A percentile compares a stretch with the other conserved stretches of the same genome.
These are phyloP conservation scores for Tinamus major DNA, from an alignment of 2,797 vertebrate genomes.

Conservation along the genomic window DNA sequence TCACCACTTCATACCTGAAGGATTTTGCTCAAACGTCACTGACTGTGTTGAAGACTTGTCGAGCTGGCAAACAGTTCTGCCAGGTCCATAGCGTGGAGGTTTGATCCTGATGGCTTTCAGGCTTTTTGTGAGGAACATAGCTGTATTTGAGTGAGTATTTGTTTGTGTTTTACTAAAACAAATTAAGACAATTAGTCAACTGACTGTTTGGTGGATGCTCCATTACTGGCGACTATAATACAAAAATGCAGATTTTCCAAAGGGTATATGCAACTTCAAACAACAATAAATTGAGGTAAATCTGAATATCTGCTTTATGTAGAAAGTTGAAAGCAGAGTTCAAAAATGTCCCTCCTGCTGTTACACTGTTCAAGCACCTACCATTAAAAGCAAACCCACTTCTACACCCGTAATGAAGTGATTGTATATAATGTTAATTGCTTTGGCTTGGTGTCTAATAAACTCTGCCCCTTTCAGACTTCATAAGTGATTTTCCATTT, in stretches of 20 bases:
- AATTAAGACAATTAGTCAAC: not conserved
- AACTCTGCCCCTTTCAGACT: not conserved
- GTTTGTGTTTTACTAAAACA: not conserved
- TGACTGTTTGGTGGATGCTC: not conserved
- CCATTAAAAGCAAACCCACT: not conserved
- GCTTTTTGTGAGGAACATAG: not conserved
- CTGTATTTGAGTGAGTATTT: not conserved
- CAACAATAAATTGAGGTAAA: not conserved
- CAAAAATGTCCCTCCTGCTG: not conserved
- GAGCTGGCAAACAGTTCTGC: not conserved
- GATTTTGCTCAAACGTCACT: not conserved
- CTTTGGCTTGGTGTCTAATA: not conserved
- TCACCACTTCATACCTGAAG: fast-evolving
- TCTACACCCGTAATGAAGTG: not conserved
- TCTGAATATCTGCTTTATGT: not conserved
- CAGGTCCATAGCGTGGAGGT: not conserved
- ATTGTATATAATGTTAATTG: slow-evolving; percentile 14
- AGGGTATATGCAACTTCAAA: not conserved
- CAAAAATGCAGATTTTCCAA: not conserved
- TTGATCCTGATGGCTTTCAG: not conserved
- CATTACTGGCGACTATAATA: not conserved
- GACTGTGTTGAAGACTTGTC: not conserved
- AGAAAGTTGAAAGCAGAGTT: not conserved
- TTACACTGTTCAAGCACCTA: not conserved
- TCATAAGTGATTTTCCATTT: not conserved